phyloP scores from a whole-genome alignment of 2,888 invertebrate species.

The Acholoe squamosa region DNA sequence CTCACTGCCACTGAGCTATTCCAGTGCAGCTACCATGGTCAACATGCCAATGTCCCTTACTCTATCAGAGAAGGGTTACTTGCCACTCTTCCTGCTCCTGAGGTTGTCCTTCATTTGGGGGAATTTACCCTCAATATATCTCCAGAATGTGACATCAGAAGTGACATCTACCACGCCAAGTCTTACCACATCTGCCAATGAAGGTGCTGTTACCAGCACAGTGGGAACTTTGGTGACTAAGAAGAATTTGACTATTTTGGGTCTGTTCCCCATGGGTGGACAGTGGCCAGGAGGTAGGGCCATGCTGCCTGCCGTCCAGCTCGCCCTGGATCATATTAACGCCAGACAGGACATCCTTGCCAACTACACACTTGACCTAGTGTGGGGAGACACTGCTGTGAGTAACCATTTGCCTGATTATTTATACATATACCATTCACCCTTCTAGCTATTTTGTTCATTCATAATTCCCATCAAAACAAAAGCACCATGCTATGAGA shows the following conservation, averaged over 20 bases:
- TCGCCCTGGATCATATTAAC: constrained; percentile 58
- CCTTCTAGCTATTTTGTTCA: no score
- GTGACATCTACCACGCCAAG: background rate
- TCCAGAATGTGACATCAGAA: background rate
- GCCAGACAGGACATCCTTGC: constrained; percentile 42
- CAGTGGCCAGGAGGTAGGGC: constrained; percentile 50
- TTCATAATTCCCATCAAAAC: no score
- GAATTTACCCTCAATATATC: background rate
- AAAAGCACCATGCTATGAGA: no score
- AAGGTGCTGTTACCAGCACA: background rate
- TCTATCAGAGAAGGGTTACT: background rate
- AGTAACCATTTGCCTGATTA: background rate
- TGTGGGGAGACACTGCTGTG: constrained; percentile 55
- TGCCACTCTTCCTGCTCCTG: background rate
- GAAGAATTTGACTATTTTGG: constrained; percentile 12
- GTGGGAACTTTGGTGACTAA: background rate
- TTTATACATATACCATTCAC: no score
- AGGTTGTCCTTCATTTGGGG: background rate
- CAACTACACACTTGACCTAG: constrained; percentile 9
- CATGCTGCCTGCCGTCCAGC: constrained; percentile 52
- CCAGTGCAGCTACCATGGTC: no score
- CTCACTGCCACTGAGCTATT: no score
- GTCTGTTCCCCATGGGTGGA: constrained; percentile 50
- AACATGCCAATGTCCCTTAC: no score
- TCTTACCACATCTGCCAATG: background rate